Evolutionary conservation across 2,797 vertebrate species (phyloP).

Genomic region (Eulemur coronatus): DNA sequence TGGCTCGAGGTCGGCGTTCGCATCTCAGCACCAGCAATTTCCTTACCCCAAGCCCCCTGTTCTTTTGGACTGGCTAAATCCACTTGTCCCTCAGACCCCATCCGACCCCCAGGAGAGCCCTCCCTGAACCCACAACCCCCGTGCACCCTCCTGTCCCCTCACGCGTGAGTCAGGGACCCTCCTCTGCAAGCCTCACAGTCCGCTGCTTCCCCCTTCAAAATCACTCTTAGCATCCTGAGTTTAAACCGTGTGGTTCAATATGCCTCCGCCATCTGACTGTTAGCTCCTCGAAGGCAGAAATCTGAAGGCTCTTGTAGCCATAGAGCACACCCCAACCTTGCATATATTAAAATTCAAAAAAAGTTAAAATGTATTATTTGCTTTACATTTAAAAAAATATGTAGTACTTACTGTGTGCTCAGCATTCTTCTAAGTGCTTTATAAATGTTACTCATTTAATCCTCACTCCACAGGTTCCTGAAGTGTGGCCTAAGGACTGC

Average conservation of each 20-base stretch:
- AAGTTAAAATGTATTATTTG: not conserved
- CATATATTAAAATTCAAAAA: not conserved
- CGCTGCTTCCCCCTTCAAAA: not conserved
- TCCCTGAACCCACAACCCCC: not conserved
- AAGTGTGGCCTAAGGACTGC: not conserved
- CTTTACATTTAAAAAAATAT: not conserved
- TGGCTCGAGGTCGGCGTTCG: not conserved
- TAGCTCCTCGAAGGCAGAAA: not conserved
- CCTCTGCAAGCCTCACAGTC: no score
- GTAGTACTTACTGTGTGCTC: not conserved
- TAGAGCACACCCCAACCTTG: not conserved
- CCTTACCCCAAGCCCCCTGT: not conserved
- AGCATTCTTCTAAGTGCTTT: not conserved
- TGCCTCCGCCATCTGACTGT: fast-evolving
- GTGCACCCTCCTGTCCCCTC: not conserved
- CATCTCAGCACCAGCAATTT: not conserved
- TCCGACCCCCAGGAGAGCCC: not conserved
- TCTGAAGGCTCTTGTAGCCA: fast-evolving
- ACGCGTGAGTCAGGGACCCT: not conserved
- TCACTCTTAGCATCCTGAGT: not conserved
- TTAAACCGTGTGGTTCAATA: fast-evolving
- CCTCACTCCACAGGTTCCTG: not conserved
- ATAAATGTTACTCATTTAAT: not conserved
- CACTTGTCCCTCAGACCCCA: no score
- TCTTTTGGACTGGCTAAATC: not conserved